Base-by-base conservation (phyloP, 2,888 invertebrate genomes). In the Litoditis marina region DNA sequence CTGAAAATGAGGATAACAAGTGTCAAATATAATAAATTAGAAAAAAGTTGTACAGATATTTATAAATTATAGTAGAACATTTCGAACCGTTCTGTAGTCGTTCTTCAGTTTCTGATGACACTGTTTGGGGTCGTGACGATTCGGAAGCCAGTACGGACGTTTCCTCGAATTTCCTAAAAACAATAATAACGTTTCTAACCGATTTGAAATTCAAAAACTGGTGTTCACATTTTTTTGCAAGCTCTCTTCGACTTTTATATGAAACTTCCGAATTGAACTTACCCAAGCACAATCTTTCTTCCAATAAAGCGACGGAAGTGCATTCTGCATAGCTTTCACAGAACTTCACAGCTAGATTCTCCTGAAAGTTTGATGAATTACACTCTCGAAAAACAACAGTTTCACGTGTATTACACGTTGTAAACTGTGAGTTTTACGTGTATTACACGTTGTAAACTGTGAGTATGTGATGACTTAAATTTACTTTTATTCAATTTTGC, bases 81-180 rank as follows among this genome's bases (percentile, higher is more conserved):
- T 28, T n/a, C 53, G 46, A 47, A 75, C 73, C 30, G 66, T 57
- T 51, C 59, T 71, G 32, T 76, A 76, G 32, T 76, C 76, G 31
- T 71, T 73, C 57, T 73, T 74, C 50, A 76, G 58, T 44, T 71
- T 72, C 27, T 74, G 66, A 60, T 76, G 71, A 49, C 76, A 76
- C 0, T 69, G 62, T 42, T 66, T 55, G 7, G 69, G 63, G 36
- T 76, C 76, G 34, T 60, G 65, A 54, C 60, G 22, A 39, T 71
- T 63, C 8, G 74, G 72, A 25, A 76, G 62, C 76, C 76, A 76
- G 52, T 60, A 76, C 2, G 76, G 76, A 47, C 76, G 65, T 62
- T 66, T 70, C 6, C 56, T 46, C 8, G 73, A 69, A 31, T 73
- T 73, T 16, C 73, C 63, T 58, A 8, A 19, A 47, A 47, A 1